phyloP scores from a whole-genome alignment of 1,140 invertebrate species.

The Macrobrachium rosenbergii region DNA sequence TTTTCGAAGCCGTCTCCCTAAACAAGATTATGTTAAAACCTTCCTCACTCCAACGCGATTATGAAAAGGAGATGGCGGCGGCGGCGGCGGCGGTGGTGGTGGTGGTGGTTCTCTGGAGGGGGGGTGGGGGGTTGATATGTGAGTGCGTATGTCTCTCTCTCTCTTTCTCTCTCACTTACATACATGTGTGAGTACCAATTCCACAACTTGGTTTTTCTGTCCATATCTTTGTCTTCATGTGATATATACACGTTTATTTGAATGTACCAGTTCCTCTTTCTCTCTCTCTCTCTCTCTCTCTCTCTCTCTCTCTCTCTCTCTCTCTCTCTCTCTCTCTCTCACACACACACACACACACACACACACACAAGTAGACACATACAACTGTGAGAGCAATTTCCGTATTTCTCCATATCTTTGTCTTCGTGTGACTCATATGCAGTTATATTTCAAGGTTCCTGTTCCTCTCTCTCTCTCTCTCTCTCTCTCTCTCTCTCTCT shows the following conservation, averaged over 20 bases:
- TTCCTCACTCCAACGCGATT: too few species aligned
- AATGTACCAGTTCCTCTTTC: too few species aligned
- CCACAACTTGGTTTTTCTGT: too few species aligned
- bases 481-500: background rate
- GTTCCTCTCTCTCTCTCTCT: too few species aligned
- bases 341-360: too few species aligned
- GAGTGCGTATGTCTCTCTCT: background rate
- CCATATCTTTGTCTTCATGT: background rate
- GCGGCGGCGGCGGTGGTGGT: too few species aligned
- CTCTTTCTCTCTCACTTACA: background rate
- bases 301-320: slow-evolving; percentile 8
- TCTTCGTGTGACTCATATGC: background rate
- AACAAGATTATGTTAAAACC: too few species aligned
- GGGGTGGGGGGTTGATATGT: background rate
- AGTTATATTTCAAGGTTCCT: background rate
- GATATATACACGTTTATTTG: background rate
- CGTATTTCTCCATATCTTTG: too few species aligned
- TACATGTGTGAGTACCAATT: background rate
- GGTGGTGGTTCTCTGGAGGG: background rate
- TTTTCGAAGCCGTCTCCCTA: too few species aligned
- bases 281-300: background rate
- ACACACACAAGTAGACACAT: too few species aligned
- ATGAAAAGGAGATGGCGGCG: background rate
- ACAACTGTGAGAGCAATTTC: too few species aligned
- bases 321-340: background rate